Evolutionary conservation across 2,888 invertebrate genomes (phyloP).

Genomic region (Serrognathus titanus): DNA sequence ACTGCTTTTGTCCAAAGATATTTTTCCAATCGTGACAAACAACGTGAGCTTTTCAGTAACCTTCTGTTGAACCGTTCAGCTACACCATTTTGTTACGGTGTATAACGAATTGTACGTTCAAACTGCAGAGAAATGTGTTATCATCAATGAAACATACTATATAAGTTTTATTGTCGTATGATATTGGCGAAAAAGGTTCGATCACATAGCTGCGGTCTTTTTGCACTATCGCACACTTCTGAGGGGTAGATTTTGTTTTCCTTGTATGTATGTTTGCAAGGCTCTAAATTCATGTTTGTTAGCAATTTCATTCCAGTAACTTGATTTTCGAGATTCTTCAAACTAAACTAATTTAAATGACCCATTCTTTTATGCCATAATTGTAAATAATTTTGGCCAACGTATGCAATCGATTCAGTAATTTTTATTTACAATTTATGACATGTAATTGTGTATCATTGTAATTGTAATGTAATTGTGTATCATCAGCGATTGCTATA

Average conservation of each 20-base stretch:
- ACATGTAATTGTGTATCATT: too few relatives aligned
- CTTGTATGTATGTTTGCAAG: neutral
- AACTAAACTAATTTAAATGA: too few relatives aligned
- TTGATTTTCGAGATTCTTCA: too few relatives aligned
- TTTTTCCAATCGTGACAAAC: slow-evolving; percentile 23
- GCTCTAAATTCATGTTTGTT: too few relatives aligned
- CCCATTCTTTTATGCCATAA: too few relatives aligned
- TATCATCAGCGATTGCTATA: too few relatives aligned
- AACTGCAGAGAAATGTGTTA: neutral
- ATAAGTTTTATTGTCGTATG: neutral
- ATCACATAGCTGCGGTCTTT: neutral
- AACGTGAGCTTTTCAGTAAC: slow-evolving; percentile 22
- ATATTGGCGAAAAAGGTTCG: neutral
- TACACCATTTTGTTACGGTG: slow-evolving; percentile 24
- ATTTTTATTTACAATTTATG: too few relatives aligned
- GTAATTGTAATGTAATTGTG: too few relatives aligned
- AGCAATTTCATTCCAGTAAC: too few relatives aligned
- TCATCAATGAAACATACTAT: neutral
- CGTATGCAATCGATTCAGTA: too few relatives aligned
- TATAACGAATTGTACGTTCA: slow-evolving; percentile 24
- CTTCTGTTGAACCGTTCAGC: slow-evolving; percentile 27
- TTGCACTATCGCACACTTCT: neutral
- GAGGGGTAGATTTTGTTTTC: neutral
- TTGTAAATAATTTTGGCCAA: too few relatives aligned
- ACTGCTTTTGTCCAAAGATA: slow-evolving; percentile 28